Conservation (phyloP, 2,797 vertebrate species). For the Mormyrops attenuatus region DNA sequence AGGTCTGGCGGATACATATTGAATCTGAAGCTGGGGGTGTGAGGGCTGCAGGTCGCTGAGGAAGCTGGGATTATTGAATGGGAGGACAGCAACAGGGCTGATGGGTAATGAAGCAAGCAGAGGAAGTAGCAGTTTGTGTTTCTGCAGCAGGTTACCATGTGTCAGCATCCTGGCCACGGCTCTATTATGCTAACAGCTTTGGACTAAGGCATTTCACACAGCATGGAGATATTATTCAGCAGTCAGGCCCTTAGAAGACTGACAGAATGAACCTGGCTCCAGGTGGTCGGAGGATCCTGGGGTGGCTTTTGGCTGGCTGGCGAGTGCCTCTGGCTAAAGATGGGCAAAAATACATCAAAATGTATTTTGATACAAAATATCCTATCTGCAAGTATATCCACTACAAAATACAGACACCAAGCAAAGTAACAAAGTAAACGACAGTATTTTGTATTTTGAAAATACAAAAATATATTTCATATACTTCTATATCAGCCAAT, state of each 20-base stretch:
- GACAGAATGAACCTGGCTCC: neutral
- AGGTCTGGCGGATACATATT: neutral
- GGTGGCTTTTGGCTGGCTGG: neutral
- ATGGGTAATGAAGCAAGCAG: neutral
- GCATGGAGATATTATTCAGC: neutral
- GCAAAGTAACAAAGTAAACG: neutral
- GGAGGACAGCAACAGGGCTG: neutral
- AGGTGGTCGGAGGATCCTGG: neutral
- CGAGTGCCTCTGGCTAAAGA: neutral
- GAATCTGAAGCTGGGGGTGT: neutral
- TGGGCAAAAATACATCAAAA: neutral
- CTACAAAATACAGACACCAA: neutral
- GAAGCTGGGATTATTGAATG: neutral
- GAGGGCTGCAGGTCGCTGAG: neutral
- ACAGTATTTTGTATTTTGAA: neutral
- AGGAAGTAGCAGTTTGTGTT: neutral
- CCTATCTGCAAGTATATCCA: neutral
- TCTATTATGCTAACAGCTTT: neutral
- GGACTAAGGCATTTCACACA: neutral
- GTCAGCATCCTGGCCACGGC: neutral
- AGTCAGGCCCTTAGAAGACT: neutral
- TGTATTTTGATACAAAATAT: neutral
- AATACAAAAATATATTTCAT: neutral
- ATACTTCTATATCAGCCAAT: neutral
- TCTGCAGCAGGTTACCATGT: neutral